A percentile compares a stretch with the other conserved stretches of the same genome.
These are phyloP conservation scores for Clarias pachynema DNA, from an alignment of 2,797 vertebrate genomes.

Conservation along the genomic window DNA sequence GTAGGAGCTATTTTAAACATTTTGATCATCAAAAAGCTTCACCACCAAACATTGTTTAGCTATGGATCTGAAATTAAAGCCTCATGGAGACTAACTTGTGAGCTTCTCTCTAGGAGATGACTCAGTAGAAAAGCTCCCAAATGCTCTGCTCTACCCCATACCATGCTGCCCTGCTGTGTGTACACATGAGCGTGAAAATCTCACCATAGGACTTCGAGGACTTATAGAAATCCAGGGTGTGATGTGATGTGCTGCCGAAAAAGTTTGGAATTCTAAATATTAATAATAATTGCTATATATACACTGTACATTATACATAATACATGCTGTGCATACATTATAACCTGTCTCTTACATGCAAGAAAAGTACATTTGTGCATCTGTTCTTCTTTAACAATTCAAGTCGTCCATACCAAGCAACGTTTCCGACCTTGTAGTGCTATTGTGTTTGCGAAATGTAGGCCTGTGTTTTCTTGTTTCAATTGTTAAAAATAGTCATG, in stretches of 20 bases:
- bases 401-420: background rate
- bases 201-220: constrained; percentile 16
- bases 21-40: background rate
- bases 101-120: constrained; percentile 26
- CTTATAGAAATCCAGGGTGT: constrained; percentile 7
- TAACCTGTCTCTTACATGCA: background rate
- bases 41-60: constrained; percentile 11
- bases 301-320: too few species aligned
- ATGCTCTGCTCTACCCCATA: constrained; percentile 32
- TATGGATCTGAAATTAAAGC: constrained; percentile 31
- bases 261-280: background rate
- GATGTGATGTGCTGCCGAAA: constrained; percentile 1
- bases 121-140: constrained; percentile 37
- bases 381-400: background rate
- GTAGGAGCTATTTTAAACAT: background rate
- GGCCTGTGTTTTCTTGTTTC: constrained; percentile 39
- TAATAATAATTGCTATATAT: background rate
- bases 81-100: constrained; percentile 33
- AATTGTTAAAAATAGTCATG: constrained; percentile 46
- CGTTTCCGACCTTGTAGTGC: constrained; percentile 16
- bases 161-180: constrained; percentile 27
- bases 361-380: background rate
- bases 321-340: too few species aligned
- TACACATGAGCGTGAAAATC: constrained; percentile 33
- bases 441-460: constrained; percentile 30